phyloP scores from a whole-genome alignment of 2,113 vertebrate species.

The Physeter macrocephalus region DNA sequence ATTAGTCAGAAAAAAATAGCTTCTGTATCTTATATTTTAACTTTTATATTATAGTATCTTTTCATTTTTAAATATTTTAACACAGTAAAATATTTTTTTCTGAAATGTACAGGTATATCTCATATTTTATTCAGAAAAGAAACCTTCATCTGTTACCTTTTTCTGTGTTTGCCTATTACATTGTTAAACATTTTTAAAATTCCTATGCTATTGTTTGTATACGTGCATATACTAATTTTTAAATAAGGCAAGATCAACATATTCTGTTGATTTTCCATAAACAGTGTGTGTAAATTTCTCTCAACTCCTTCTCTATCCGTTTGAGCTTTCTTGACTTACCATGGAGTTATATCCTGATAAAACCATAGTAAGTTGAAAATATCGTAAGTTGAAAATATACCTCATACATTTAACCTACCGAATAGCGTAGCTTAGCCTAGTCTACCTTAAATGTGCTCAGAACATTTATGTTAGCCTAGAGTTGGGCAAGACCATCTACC shows the following conservation, averaged over 20 bases:
- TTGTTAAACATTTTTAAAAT: not conserved
- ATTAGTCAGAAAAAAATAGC: not conserved
- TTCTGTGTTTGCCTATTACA: not conserved
- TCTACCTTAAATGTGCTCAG: not conserved
- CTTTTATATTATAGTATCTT: not conserved
- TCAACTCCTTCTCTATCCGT: not conserved
- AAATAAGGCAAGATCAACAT: not conserved
- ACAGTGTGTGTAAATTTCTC: not conserved
- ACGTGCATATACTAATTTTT: not conserved
- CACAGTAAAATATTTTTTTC: not conserved
- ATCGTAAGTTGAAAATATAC: not conserved
- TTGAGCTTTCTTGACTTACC: not conserved
- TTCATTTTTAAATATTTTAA: not conserved
- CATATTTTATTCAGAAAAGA: not conserved
- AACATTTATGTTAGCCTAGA: not conserved
- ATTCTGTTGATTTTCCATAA: not conserved
- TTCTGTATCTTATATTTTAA: not conserved
- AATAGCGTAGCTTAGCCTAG: not conserved
- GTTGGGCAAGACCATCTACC: not conserved
- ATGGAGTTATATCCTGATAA: not conserved
- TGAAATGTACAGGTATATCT: not conserved
- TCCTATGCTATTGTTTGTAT: not conserved
- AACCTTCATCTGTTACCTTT: not conserved
- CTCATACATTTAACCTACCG: not conserved
- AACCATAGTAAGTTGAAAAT: not conserved